Evolutionary conservation across 1,140 invertebrate genomes (phyloP), one percentile per base, ranked within the genome.

Genomic region (Brachionus calyciflorus): DNA sequence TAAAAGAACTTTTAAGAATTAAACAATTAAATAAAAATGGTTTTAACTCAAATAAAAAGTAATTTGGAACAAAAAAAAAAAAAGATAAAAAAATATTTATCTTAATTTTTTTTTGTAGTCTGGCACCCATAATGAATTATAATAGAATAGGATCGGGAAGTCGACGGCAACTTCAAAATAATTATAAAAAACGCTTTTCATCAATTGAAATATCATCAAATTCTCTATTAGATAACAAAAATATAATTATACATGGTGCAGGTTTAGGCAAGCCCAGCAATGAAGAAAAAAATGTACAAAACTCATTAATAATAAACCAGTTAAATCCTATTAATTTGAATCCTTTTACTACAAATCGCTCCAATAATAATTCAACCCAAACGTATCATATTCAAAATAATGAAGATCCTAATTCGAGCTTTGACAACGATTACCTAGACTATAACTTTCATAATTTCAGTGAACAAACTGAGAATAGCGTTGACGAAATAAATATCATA

Each of bases 401-500:
- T 4, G 60, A 65, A 2, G 60, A 37, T 4, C 60, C 41, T 21
- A 65, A 65, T 7, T 24, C 40, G 6, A 65, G 60, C 24, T 65
- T 44, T 46, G 60, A 65, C 10, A 65, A 37, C n/a, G 60, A 65
- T 44, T 65, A 65, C 44, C 24, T 41, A 26, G 60, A 65, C 5
- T 65, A 65, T 28, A 65, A 65, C 30, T 65, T 44, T 65, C 17
- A 17, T 19, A 65, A 24, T 24, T 44, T 19, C 24, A 41, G 44
- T 14, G 60, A 65, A 44, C 28, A 44, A 9, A 65, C 41, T 65
- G 60, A 65, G 19, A 65, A 65, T 65, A 65, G 60, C 24, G 30
- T 65, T 44, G 60, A 65, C 44, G 60, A 65, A 44, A 65, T 65
- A 65, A 65, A 65, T 65, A 19, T 65, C 3, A 21, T 65, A 24